These are phyloP conservation scores for Sciurus niger DNA, from an alignment of 2,113 vertebrate genomes.

Conservation along the genomic window DNA sequence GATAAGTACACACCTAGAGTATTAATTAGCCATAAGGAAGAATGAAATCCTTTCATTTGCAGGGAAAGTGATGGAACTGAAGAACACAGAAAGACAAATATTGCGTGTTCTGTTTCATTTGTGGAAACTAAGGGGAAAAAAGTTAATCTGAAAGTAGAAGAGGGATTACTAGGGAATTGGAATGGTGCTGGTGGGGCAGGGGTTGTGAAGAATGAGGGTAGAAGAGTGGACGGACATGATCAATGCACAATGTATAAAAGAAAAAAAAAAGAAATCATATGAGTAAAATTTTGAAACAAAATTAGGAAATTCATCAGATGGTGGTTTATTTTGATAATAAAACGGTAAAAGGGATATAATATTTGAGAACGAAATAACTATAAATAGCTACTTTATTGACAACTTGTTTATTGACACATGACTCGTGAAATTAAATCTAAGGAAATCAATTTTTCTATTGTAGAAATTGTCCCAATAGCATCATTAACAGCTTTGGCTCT, in stretches of 20 bases:
- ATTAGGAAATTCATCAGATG: background rate
- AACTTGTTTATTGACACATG: background rate
- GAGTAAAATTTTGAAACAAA: slow-evolving; percentile 28
- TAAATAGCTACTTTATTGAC: background rate
- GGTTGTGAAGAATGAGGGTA: background rate
- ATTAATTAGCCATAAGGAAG: no score
- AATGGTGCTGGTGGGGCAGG: background rate
- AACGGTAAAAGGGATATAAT: background rate
- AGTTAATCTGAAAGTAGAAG: background rate
- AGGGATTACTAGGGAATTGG: background rate
- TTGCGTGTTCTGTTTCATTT: no score
- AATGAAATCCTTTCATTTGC: no score
- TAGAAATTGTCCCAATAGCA: slow-evolving; percentile 24
- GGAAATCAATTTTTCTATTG: background rate
- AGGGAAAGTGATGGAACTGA: no score
- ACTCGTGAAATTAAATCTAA: slow-evolving; percentile 34
- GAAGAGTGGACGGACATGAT: background rate
- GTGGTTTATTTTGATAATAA: slow-evolving; percentile 24
- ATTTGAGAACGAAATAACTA: background rate
- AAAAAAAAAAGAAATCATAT: background rate
- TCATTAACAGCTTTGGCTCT: background rate
- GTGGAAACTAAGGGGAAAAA: background rate
- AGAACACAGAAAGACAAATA: no score
- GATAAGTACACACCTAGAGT: no score
- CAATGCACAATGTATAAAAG: background rate